Base-by-base conservation (phyloP, 2,113 vertebrate genomes). In the Martes martes region DNA sequence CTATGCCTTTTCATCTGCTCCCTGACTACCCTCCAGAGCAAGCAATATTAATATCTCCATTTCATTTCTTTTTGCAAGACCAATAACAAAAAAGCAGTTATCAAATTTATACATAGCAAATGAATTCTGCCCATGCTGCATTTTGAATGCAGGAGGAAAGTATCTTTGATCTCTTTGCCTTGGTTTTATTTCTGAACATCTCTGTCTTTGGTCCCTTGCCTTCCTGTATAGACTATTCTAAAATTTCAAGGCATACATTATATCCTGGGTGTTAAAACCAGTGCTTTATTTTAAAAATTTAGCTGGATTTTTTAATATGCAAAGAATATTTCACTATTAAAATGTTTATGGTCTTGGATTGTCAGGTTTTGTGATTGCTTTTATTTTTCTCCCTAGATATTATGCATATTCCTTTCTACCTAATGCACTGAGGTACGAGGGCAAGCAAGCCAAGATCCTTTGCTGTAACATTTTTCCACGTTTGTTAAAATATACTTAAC, bases 401-500 rank as follows among this genome's bases (percentile, higher is more conserved):
- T 57, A 18, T 28, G 42, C 2, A 21, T 65, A 59, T 67, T 74
- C 45, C 19, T 89, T 84, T 92, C 71, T 67, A 47, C 42, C 61
- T 42, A 50, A 84, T 31, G 52, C 67, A 94, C 0, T 89, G 69
- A 45, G 9, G 18, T 36, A 52, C 13, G 18, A n/a, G 15, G 4
- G 26, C 18, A 78, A 76, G 63, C 36, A 90, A 93, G 19, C 55
- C 76, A 89, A 59, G 11, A 82, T 79, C 14, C 8, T 90, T 42
- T 71, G 67, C 50, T 28, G 4, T 67, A 36, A 50, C 15, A 59
- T 42, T 89, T 83, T 78, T 47, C 45, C 52, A 76, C 19, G 9
- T 76, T 97, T 76, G 79, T 90, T 96, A 88, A 91, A 92, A 89
- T 90, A 92, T 33, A 26, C 42, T 83, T 90, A 82, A 61, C n/a